A percentile compares a stretch with the other conserved stretches of the same genome.
Evolutionary conservation across 2,888 invertebrate genomes (phyloP).

Genomic region (Glomeris marginata): DNA sequence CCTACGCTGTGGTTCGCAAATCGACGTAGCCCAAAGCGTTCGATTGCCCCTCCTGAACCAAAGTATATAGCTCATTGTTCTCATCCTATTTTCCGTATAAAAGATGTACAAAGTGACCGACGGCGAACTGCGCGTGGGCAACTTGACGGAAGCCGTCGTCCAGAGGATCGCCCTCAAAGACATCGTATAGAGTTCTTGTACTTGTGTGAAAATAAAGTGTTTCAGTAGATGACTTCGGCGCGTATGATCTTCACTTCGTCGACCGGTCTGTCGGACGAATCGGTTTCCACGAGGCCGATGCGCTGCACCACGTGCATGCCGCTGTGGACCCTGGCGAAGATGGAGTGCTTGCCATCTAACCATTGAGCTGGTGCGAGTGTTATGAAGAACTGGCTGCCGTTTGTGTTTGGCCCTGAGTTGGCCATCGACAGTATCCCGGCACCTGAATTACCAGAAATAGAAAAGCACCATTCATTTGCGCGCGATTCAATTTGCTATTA

Average conservation of each 20-base stretch:
- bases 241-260: conserved; percentile 65
- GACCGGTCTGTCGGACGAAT: conserved; percentile 78
- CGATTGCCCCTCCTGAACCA: too few relatives aligned
- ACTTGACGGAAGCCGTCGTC: conserved; percentile 2
- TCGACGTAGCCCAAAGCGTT: too few relatives aligned
- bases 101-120: conserved; percentile 5
- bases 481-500: background rate
- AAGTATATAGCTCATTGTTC: too few relatives aligned
- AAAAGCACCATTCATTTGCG: background rate
- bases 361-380: conserved; percentile 93
- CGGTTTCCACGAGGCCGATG: conserved; percentile 86
- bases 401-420: conserved; percentile 90
- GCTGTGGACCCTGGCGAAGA: conserved; percentile 73
- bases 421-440: conserved; percentile 92
- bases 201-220: background rate
- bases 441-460: conserved; percentile 30
- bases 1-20: too few relatives aligned
- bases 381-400: conserved; percentile 97
- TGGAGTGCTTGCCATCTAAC: conserved; percentile 94
- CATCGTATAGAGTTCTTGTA: background rate
- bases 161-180: conserved; percentile 5
- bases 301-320: conserved; percentile 86
- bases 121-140: background rate
- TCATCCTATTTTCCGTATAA: background rate
- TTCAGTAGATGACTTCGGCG: conserved; percentile 17